Conservation (phyloP, 2,113 vertebrate species). For the Parus major region DNA sequence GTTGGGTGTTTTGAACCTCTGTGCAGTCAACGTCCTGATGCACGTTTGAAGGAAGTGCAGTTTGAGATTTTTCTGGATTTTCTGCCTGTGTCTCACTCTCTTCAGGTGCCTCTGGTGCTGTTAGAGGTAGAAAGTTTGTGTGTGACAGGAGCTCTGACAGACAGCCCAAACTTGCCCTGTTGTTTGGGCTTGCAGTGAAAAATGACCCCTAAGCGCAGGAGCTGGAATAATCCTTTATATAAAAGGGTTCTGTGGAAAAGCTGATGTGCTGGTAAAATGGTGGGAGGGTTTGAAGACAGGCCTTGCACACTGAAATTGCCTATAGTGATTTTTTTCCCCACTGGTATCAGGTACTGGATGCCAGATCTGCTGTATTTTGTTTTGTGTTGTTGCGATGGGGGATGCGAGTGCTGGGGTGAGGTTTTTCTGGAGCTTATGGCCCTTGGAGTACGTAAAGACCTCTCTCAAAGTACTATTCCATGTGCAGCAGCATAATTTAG, state of each 20-base stretch:
- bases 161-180: neutral
- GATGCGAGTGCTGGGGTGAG: neutral
- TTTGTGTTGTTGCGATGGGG: neutral
- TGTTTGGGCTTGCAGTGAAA: neutral
- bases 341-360: neutral
- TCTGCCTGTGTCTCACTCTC: neutral
- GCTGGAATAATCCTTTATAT: slow-evolving; percentile 33
- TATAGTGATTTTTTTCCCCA: neutral
- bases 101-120: neutral
- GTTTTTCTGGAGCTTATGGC: neutral
- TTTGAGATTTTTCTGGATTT: neutral
- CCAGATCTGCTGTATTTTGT: neutral
- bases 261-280: neutral
- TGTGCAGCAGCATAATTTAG: neutral
- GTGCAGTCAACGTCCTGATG: neutral
- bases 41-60: rapidly evolving
- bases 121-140: neutral
- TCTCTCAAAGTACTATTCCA: neutral
- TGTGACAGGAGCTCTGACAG: neutral
- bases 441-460: neutral
- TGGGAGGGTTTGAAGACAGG: neutral
- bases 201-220: neutral
- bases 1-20: neutral
- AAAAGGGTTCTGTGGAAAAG: slow-evolving; percentile 11
- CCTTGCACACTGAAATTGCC: neutral